Base-by-base conservation (phyloP, 64 coral and sea anemone species). In the Pocillopora verrucosa region DNA sequence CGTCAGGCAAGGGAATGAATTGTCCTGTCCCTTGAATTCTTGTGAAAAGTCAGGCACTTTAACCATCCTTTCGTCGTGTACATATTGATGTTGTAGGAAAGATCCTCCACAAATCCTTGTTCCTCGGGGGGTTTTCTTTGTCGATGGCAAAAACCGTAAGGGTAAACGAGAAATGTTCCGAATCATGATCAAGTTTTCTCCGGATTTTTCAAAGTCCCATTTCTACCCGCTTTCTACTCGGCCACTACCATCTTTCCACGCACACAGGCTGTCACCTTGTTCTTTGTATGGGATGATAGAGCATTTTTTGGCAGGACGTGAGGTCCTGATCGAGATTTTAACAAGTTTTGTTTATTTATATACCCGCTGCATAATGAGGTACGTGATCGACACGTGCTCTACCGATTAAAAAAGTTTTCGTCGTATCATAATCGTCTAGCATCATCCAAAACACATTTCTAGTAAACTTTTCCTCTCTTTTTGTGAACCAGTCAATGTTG, bases 11-110 rank as follows among this genome's bases (percentile, higher is more conserved):
- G 94, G 94, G 63, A 96, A 96, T 80, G 87, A 83, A 16, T 91
- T 75, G 34, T 96, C 91, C 83, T 90, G 93, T 90, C 94, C 94
- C 63, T 90, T 96, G 57, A 96, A 96, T 45, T 96, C 94, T 59
- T 96, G 94, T 1, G 85, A 88, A 74, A 96, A 80, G 88, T 96
- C 94, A 7, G 94, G 94, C 30, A 96, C 88, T 73, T 87, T 92
- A 11, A 92, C 73, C 22, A 60, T 85, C 22, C 37, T 56, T 34
- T 72, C 82, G 22, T 85, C 64, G 37, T 85, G 82, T 30, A 72
- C 22, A 72, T 57, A 5, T 85, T 63, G 63, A 57, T 10, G 65
- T 70, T 70, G 65, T 15, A n/a, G 19, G 16, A 72, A 30, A 85
- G 34, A 72, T 22, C 17, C 20, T 36, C 65, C 22, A 41, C 22